These are phyloP conservation scores for Zaprionus ornatus DNA, from an alignment of 1,140 invertebrate species.

Conservation along the genomic window DNA sequence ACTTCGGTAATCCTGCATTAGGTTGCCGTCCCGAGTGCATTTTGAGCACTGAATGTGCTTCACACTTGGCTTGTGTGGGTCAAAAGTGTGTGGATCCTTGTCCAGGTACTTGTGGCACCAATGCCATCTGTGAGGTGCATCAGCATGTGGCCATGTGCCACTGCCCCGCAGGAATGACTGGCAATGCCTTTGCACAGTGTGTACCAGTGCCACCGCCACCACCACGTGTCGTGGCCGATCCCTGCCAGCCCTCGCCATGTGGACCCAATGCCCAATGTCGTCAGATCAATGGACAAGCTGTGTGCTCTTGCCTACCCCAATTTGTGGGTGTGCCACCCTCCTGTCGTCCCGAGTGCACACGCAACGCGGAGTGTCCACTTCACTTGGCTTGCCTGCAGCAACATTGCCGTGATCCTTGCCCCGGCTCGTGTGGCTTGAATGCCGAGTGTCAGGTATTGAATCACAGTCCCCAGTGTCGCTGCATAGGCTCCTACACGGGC, in stretches of 20 bases:
- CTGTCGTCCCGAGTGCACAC: conserved; percentile 86
- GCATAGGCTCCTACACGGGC: conserved; percentile 88
- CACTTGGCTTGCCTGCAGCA: conserved; percentile 85
- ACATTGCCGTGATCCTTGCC: conserved; percentile 86
- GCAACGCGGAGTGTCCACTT: conserved; percentile 85
- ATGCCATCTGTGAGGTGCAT: conserved; percentile 90
- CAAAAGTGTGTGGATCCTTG: conserved; percentile 91
- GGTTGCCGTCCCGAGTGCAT: conserved; percentile 93
- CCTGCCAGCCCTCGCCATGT: conserved; percentile 86
- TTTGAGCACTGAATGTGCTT: conserved; percentile 91
- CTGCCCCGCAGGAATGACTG: conserved; percentile 70
- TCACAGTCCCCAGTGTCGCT: conserved; percentile 90
- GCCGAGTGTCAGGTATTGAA: conserved; percentile 92
- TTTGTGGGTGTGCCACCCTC: conserved; percentile 85
- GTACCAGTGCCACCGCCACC: conserved; percentile 57
- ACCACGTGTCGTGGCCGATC: conserved; percentile 80
- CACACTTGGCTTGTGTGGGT: conserved; percentile 89
- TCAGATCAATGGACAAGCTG: conserved; percentile 83
- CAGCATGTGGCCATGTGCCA: conserved; percentile 86
- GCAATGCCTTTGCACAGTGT: conserved; percentile 74
- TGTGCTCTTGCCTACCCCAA: conserved; percentile 84
- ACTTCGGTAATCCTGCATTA: conserved; percentile 88
- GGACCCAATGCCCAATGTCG: conserved; percentile 86
- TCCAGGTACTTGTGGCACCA: conserved; percentile 89
- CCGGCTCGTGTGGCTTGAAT: conserved; percentile 87